Base-by-base conservation (phyloP, 2,797 vertebrate species). In the Tinamus major region DNA sequence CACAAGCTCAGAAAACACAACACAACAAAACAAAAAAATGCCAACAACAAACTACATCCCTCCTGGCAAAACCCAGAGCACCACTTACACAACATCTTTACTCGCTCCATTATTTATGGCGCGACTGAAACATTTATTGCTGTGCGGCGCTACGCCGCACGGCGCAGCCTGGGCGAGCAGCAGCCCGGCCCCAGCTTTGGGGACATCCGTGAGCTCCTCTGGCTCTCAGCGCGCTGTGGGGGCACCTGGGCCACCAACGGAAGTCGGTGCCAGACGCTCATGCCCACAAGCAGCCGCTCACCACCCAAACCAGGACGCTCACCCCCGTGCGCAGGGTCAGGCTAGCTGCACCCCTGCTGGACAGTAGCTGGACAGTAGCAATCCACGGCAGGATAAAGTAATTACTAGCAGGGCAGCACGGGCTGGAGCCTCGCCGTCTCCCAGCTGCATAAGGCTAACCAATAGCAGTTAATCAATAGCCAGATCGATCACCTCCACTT, bases 81-180 rank as follows among this genome's bases (percentile, higher is more conserved):
- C 98, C 98, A 98, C 98, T 99, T 98, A 98, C 96, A 97, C 98
- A 97, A 97, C 97, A 97, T 96, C 96, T 86, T 97, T 92, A 72
- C 97, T 97, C 48, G 42, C 97, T 99, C 96, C 98, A 99, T 99
- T 99, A 99, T 99, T 99, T 98, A 99, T 99, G 94, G 98, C 90
- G 96, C 96, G 97, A 98, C 98, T 97, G 98, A 98, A 98, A 98
- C 98, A 98, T 98, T 98, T 98, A 99, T 99, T 98, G 96, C 95
- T 98, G 98, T 97, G 55, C 89, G 70, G 98, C 95, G 82, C 89
- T 79, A 85, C 89, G 82, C 63, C 61, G 88, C 68, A 79, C 86
- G 10, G 58, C 10, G 1, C 77, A 2, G 79, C 70, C 91, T 31
- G 0, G 44, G 63, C 5, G 79, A 92, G 96, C 77, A 14, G 62